Base-by-base conservation (phyloP, 1,140 invertebrate species). In the Antheraea mylitta region DNA sequence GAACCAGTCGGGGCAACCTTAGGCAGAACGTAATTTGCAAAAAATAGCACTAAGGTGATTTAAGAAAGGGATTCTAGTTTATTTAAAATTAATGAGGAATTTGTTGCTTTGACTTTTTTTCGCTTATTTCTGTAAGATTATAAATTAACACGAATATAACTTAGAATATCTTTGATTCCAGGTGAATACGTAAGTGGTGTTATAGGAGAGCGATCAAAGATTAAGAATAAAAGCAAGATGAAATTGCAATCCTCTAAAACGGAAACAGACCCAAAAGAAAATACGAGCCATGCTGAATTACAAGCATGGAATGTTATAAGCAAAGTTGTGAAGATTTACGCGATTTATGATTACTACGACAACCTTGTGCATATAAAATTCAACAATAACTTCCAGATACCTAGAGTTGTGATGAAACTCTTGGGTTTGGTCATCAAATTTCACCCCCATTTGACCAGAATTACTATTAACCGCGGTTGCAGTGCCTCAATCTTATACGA, bases 331-430 rank as follows among this genome's bases (percentile, higher is more conserved):
- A 72, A 70, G 11, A 72, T 88, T 22, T 58, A 59, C 60, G 71
- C 83, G 10, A 19, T 80, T 6, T 83, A 80, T 30, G 79, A 86
- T 36, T 58, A 11, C 8, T 18, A 58, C 0, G 72, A 78, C n/a
- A 76, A 83, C 10, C 64, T 89, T 13, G 69, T 82, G 0, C 76
- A 85, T 58, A 59, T 89, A 0, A 75, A 76, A 65, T 81, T 86
- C 37, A 53, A 71, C 0, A 82, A 81, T 16, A 87, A 86, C 61
- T 66, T 13, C 13, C 9, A 59, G 0, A 75, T 87, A 69, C 85
- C 82, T 5, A 69, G 79, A 38, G 8, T 67, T 11, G 5, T 87
- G 16, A 59, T 87, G 3, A 83, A 81, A 81, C 62, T 85, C 8
- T 74, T 87, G 11, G 75, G 71, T 0, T 64, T 87, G 0, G 76